Evolutionary conservation across 1,140 invertebrate genomes (phyloP).

Genomic region (Drosophila yakuba): DNA sequence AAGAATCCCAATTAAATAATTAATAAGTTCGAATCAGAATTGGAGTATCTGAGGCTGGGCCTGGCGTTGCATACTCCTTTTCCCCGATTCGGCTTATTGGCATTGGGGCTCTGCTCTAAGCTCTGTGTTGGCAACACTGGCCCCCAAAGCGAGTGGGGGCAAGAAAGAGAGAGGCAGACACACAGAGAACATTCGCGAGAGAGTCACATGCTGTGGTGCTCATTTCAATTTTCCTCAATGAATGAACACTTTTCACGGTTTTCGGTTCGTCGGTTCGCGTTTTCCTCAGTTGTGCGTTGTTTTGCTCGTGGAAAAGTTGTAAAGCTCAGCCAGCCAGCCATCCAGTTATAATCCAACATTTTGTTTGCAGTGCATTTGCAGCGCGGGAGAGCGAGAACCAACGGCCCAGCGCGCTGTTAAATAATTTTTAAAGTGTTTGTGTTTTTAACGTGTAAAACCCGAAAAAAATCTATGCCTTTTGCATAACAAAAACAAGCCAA

Average conservation of each 20-base stretch:
- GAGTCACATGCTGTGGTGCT: conserved; percentile 45
- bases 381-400: conserved; percentile 18
- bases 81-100: conserved; percentile 28
- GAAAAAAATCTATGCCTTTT: conserved; percentile 66
- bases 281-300: conserved; percentile 54
- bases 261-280: conserved; percentile 59
- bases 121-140: conserved; percentile 68
- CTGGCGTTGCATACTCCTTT: conserved; percentile 5
- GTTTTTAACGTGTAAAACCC: conserved; percentile 46
- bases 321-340: conserved; percentile 19
- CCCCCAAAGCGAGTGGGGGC: not conserved
- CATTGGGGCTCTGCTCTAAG: conserved; percentile 37
- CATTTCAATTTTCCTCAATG: conserved; percentile 82
- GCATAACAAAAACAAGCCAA: conserved; percentile 71
- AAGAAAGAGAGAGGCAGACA: conserved; percentile 16
- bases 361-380: conserved; percentile 38
- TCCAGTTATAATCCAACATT: conserved; percentile 33
- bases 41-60: conserved; percentile 6
- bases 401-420: conserved; percentile 25
- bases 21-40: conserved; percentile 24
- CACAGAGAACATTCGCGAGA: conserved; percentile 23
- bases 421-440: conserved; percentile 60
- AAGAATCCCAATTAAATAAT: conserved; percentile 31
- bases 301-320: conserved; percentile 48
- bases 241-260: conserved; percentile 77